Base-by-base conservation (phyloP, 2,113 vertebrate genomes). In the Triplophysa rosa region DNA sequence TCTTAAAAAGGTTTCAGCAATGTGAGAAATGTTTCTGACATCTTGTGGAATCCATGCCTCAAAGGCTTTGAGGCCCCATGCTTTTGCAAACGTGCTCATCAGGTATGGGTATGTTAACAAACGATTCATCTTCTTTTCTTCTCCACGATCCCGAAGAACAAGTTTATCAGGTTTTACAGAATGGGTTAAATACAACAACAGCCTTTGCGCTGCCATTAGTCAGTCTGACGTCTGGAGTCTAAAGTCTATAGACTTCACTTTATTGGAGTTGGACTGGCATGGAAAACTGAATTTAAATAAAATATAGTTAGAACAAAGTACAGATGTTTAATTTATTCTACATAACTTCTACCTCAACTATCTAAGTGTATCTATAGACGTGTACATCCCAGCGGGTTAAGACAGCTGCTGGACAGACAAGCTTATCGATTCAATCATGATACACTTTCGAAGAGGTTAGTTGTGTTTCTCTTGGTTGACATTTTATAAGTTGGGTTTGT, bases 371-470 rank as follows among this genome's bases (percentile, higher is more conserved):
- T 17, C 11, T 40, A 24, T 7, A 3, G 4, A 29, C 33, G 21
- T n/a, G 6, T n/a, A 19, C 7, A 56, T 58, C 8, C 54, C n/a
- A 58, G 54, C 1, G n/a, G 9, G 54, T 58, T 7, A 21, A 1
- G n/a, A 21, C 54, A 21, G 19, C 19, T 42, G 69, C n/a, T 40
- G 45, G 47, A 26, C 37, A 47, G 59, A 19, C 23, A 26, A 33
- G 21, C 33, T 16, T 8, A 58, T 3, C 33, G 24, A 19, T 74
- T 74, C 58, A 62, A 8, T 65, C 63, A 80, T 80, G 71, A 76
- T 81, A 12, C 67, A 81, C 58, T 1, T 68, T 37, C 64, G 52
- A 58, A 81, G 37, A 81, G 79, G 79, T 81, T 12, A 54, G 71
- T 54, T 37, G 52, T 17, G 13, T 16, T 29, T 67, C 14, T 26